Base-by-base conservation (phyloP, 2,113 vertebrate species). In the Macrotis lagotis region DNA sequence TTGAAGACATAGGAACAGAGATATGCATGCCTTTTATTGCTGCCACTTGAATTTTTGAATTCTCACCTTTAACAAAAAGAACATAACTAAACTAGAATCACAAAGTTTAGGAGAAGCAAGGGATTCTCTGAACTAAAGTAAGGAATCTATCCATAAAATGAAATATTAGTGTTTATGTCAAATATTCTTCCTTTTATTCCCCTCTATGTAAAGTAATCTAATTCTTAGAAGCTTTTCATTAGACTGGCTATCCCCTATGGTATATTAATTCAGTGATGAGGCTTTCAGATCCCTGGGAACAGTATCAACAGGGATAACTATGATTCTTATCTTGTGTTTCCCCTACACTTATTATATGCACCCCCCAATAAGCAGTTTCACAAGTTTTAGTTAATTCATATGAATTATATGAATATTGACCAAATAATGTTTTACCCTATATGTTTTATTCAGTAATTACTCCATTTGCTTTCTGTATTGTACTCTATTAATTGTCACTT, bases 101-200 rank as follows among this genome's bases (percentile, higher is more conserved):
- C 88, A 48, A 96, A 53, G 44, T 95, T 96, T 95, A 95, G 89
- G 92, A 94, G 93, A 92, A 95, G 53, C 95, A 74, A 83, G 93
- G 94, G 96, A 90, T 28, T 55, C 90, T 48, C 51, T 92, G 59
- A 24, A 10, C 83, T 95, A 74, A 96, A 96, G 94, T 44, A 14
- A 94, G 28, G 3, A 90, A 51, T 44, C 49, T 55, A 90, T 1
- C 49, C 51, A 92, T 96, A 92, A 95, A 94, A 53, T 88, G 51
- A 96, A 95, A 48, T 95, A 93, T 92, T 96, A 53, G 91, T 92
- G 44, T 96, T 95, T 95, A 92, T 66, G 88, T 47, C 89, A 95
- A 44, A 37, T 22, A 37, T 94, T 96, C 95, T 96, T 91, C 91
- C 94, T 92, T 88, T 94, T 89, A 26, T 97, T 96, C 28, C 95